Percentiles rank a stretch among this genome's conserved stretches.
Evolutionary conservation across 2,113 vertebrate genomes (phyloP).

Genomic region (Prunella fulvescens): DNA sequence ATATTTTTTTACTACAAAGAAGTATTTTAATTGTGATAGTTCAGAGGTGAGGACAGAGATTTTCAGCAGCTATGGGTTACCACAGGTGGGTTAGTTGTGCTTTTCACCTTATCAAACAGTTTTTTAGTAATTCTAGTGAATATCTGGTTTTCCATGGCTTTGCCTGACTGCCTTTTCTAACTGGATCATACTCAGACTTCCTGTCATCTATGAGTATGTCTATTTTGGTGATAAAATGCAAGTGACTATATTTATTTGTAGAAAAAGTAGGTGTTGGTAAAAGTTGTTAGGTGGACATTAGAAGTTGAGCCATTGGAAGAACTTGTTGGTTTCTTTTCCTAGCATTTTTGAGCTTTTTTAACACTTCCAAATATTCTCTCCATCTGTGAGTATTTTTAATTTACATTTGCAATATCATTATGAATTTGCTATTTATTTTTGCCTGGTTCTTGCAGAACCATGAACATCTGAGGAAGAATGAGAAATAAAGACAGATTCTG

Average conservation of each 20-base stretch:
- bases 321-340: not conserved
- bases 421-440: not conserved
- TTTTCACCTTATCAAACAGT: not conserved
- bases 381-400: not conserved
- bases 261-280: constrained; percentile 3
- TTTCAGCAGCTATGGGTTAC: not conserved
- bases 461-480: not conserved
- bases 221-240: constrained; percentile 7
- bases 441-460: not conserved
- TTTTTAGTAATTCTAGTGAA: not conserved
- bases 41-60: not conserved
- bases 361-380: not conserved
- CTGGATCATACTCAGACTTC: not conserved
- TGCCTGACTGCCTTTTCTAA: constrained; percentile 6
- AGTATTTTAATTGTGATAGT: not conserved
- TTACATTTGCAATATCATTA: not conserved
- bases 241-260: constrained; percentile 17
- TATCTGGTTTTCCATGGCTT: not conserved
- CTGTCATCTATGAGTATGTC: not conserved
- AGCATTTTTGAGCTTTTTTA: not conserved
- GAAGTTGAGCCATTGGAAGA: not conserved
- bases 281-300: not conserved
- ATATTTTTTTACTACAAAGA: not conserved
- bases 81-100: not conserved
- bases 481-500: not conserved